Base-by-base conservation (phyloP, 2,797 vertebrate species). In the Xerus rutilus region DNA sequence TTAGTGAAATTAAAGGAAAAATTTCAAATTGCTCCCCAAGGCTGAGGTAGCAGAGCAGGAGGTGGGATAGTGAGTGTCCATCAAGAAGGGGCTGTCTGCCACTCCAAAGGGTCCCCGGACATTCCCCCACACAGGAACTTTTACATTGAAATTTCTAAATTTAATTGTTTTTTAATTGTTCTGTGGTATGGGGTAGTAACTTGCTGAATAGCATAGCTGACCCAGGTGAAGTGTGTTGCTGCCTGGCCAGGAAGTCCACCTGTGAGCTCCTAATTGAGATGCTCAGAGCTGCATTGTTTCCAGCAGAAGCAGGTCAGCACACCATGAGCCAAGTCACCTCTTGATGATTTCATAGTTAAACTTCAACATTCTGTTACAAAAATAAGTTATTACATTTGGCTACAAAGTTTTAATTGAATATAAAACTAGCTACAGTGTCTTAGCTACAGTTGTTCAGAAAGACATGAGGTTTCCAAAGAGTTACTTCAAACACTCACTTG, bases 291-390 rank as follows among this genome's bases (percentile, higher is more conserved):
- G 7, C 9, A 6, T 62, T 57, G 4, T 97, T 86, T 43, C 79
- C 89, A 96, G 59, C 57, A 59, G 72, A 96, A 93, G 47, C 39
- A 95, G 39, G 74, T 86, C 45, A 84, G 90, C 89, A 93, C 95
- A 89, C 89, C 73, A 39, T 57, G 30, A 90, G 47, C 49, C 49
- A 52, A 39, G 39, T 39, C 9, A 83, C 70, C 94, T 95, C 30
- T 59, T 6, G 13, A 97, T 69, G 79, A 95, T 32, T 86, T 73
- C 86, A 1, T 69, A 95, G 64, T 96, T 97, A 96, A 97, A 89
- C 59, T 57, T 95, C 57, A 64, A 76, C 25, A 85, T 69, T 88
- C 81, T 81, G 59, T 70, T 97, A 92, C 72, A 62, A 74, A 89
- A 94, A 83, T 62, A 20, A 69, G 81, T 35, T 28, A 94, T 94